Evolutionary conservation across 2,113 vertebrate species (phyloP).

Genomic region (Ptychochromis oligacanthus): DNA sequence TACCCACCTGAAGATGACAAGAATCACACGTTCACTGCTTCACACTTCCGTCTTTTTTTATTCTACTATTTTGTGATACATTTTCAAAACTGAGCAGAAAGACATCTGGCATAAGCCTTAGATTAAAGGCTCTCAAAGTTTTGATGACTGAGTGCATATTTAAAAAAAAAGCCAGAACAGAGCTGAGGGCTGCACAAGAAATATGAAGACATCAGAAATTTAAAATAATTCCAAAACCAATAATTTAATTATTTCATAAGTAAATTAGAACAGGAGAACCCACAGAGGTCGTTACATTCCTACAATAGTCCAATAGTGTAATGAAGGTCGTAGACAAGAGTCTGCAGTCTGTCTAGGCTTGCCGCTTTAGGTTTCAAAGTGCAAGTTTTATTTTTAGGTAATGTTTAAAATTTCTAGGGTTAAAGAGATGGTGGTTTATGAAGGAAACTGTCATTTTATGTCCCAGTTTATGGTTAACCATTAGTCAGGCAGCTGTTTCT

Average conservation of each 20-base stretch:
- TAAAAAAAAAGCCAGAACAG: not conserved
- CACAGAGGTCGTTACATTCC: not conserved
- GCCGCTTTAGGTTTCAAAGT: not conserved
- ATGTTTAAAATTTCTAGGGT: not conserved
- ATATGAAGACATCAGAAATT: not conserved
- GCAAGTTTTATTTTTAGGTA: not conserved
- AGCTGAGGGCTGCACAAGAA: not conserved
- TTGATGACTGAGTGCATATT: not conserved
- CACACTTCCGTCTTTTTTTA: not conserved
- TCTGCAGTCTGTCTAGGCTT: not conserved
- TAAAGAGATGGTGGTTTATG: not conserved
- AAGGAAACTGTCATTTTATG: not conserved
- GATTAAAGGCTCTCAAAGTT: not conserved
- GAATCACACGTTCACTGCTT: not conserved
- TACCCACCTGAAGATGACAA: constrained; percentile 85
- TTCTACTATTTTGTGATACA: not conserved
- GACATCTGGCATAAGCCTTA: not conserved
- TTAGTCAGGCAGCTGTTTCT: not conserved
- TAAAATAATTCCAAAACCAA: not conserved
- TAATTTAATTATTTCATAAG: not conserved
- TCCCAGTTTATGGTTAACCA: not conserved
- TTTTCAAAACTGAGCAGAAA: not conserved
- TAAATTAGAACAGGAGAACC: not conserved
- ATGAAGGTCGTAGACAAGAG: not conserved
- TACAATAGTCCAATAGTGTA: not conserved